phyloP scores from a whole-genome alignment of 2,113 vertebrate species.

The Poeciliopsis retropinna region DNA sequence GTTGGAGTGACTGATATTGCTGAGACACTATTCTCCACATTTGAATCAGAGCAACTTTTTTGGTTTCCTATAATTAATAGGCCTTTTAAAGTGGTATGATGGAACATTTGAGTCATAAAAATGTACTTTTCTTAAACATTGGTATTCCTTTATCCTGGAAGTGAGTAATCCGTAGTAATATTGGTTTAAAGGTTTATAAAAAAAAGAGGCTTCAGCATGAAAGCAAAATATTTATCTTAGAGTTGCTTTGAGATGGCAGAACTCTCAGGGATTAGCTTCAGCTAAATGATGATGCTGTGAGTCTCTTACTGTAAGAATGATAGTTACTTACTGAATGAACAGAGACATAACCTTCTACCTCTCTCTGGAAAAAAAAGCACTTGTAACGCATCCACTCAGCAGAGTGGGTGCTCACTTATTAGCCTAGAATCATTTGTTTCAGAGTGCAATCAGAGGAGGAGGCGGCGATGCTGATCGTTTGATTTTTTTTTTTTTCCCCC shows the following conservation, averaged over 20 bases:
- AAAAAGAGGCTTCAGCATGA: neutral
- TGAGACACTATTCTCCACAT: too few species aligned
- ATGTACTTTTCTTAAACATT: too few species aligned
- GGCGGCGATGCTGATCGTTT: neutral
- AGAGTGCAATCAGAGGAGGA: slow-evolving; percentile 2
- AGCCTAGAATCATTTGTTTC: neutral
- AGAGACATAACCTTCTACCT: slow-evolving; percentile 18
- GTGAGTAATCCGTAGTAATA: neutral
- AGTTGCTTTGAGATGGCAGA: neutral
- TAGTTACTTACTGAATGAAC: neutral
- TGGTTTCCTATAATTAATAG: too few species aligned
- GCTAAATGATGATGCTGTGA: neutral
- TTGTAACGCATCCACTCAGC: neutral
- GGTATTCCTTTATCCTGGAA: too few species aligned
- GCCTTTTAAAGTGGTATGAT: too few species aligned
- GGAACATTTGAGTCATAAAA: too few species aligned
- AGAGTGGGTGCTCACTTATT: too few species aligned
- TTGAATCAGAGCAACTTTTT: too few species aligned
- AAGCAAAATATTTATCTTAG: neutral
- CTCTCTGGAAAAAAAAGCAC: neutral
- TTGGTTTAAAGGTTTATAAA: neutral
- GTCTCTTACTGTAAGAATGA: neutral
- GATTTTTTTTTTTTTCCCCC: neutral
- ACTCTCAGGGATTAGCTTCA: neutral
- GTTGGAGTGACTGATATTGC: too few species aligned